Percentiles rank a stretch among this genome's conserved stretches.
phyloP scores from a whole-genome alignment of 2,888 invertebrate species.

The Hofmannophila pseudospretella region DNA sequence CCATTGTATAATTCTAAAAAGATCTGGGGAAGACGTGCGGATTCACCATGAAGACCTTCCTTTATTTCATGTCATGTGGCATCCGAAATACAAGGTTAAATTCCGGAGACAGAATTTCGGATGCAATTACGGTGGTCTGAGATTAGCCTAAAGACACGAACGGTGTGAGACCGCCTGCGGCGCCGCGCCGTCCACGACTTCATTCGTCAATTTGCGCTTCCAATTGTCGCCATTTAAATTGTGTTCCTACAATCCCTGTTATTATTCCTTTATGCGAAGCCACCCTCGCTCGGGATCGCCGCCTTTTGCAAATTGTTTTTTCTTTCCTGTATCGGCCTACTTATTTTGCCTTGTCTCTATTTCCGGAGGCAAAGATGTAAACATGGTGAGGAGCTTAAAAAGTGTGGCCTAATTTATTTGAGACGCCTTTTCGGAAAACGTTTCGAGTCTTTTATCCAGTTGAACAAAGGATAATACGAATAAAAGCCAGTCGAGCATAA shows the following conservation, averaged over 20 bases:
- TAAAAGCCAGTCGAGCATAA: conserved; percentile 65
- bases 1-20: too few relatives aligned
- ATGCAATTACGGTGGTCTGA: too few relatives aligned
- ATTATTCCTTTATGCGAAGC: conserved; percentile 53
- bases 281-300: conserved; percentile 27
- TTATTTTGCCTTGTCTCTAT: conserved; percentile 50
- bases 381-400: conserved; percentile 50
- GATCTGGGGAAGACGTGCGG: too few relatives aligned
- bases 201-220: conserved; percentile 43
- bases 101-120: too few relatives aligned
- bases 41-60: too few relatives aligned
- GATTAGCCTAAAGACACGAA: too few relatives aligned
- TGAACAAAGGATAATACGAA: conserved; percentile 67
- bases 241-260: conserved; percentile 57
- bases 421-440: conserved; percentile 55
- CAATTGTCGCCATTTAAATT: conserved; percentile 68
- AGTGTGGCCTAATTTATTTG: conserved; percentile 63
- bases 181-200: conserved; percentile 27
- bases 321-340: conserved; percentile 37
- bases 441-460: conserved; percentile 60
- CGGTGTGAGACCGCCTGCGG: conserved; percentile 34
- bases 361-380: conserved; percentile 49
- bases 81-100: too few relatives aligned
- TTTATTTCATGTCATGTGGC: too few relatives aligned
- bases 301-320: conserved; percentile 41